A percentile compares a stretch with the other conserved stretches of the same genome.
Conservation (phyloP, 2,888 invertebrate species). For the Diarsia brunnea region DNA sequence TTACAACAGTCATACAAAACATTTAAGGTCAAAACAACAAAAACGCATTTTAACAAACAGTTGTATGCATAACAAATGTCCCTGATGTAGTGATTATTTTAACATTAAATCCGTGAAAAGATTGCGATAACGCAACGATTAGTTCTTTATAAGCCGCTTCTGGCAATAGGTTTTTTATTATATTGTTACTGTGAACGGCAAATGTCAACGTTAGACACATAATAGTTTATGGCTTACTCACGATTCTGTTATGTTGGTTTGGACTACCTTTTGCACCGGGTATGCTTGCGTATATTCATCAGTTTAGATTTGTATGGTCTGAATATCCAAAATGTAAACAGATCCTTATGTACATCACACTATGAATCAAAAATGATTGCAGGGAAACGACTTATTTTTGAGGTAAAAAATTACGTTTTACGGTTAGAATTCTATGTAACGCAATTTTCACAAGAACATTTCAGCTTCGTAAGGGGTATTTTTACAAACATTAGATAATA, state of each 20-base stretch:
- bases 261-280: neutral
- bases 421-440: too few relatives aligned
- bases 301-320: neutral
- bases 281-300: neutral
- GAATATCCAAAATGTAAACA: neutral
- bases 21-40: conserved; percentile 40
- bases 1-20: conserved; percentile 12
- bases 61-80: conserved; percentile 35
- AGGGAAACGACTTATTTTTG: too few relatives aligned
- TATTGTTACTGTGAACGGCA: conserved; percentile 27
- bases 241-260: conserved; percentile 23
- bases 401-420: too few relatives aligned
- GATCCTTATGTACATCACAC: too few relatives aligned
- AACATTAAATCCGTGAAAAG: conserved; percentile 42
- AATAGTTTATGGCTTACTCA: conserved; percentile 28
- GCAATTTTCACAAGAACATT: too few relatives aligned
- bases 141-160: conserved; percentile 27
- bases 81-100: conserved; percentile 45
- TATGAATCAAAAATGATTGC: too few relatives aligned
- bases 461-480: too few relatives aligned
- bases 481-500: too few relatives aligned
- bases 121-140: conserved; percentile 43
- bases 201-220: conserved; percentile 34
- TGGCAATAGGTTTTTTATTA: conserved; percentile 41
- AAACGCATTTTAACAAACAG: conserved; percentile 17